These are phyloP conservation scores for Heliconius sara DNA, from an alignment of 2,888 invertebrate genomes.

Conservation along the genomic window DNA sequence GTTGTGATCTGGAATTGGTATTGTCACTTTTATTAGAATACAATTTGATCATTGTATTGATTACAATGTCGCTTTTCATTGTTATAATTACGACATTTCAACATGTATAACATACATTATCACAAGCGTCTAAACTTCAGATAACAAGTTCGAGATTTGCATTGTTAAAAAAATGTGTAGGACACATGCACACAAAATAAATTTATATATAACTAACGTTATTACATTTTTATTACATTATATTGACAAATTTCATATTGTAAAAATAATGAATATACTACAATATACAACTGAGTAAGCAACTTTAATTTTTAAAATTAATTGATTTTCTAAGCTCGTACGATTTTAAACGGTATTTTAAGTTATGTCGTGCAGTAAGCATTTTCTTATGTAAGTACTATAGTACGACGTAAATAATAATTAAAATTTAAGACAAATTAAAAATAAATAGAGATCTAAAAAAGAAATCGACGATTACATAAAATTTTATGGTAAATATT, in stretches of 20 bases:
- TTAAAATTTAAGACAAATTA: background rate
- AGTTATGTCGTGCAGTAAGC: background rate
- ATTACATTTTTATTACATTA: background rate
- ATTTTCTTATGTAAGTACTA: background rate
- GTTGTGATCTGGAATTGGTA: background rate
- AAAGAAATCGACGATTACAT: background rate
- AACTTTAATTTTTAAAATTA: background rate
- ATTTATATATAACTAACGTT: background rate
- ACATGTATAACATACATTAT: background rate
- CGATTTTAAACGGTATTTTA: background rate
- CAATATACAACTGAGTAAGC: background rate
- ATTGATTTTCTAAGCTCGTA: background rate
- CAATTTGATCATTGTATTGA: slow-evolving; percentile 4
- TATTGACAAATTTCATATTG: background rate
- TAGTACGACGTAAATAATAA: slow-evolving; percentile 1
- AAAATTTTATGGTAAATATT: background rate
- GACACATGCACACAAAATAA: too few species aligned
- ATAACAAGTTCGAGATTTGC: background rate
- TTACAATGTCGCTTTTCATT: background rate
- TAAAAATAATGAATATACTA: background rate
- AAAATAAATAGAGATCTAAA: background rate
- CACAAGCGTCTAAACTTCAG: background rate
- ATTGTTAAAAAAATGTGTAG: too few species aligned
- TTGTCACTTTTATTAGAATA: slow-evolving; percentile 2
- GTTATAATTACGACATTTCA: background rate